These are phyloP conservation scores for Gobionotothen gibberifrons DNA, from an alignment of 2,797 vertebrate genomes.

Conservation along the genomic window DNA sequence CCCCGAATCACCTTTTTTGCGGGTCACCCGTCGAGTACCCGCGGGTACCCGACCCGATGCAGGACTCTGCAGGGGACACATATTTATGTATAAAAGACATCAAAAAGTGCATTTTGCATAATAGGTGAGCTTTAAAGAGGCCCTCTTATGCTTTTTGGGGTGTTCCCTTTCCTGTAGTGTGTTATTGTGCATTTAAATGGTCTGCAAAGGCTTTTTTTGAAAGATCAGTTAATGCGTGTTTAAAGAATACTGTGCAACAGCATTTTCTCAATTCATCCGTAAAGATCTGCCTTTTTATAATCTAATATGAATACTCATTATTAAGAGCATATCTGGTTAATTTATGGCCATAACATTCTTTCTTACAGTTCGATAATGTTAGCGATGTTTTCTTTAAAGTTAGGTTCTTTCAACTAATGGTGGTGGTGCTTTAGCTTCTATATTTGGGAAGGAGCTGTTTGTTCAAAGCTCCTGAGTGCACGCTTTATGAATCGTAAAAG, in stretches of 20 bases:
- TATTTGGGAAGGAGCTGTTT: slow-evolving; percentile 29
- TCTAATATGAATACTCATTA: neutral
- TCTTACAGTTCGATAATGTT: neutral
- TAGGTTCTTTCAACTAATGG: neutral
- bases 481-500: neutral
- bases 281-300: neutral
- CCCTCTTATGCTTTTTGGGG: no score
- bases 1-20: no score
- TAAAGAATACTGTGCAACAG: neutral
- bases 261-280: neutral
- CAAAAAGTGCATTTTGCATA: no score
- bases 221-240: neutral
- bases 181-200: no score
- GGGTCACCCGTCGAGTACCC: no score
- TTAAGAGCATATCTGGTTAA: neutral
- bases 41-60: no score
- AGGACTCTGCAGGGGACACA: no score
- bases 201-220: neutral
- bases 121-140: no score
- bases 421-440: neutral
- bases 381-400: neutral
- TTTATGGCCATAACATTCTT: neutral
- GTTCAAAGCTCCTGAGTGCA: slow-evolving; percentile 6
- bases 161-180: no score
- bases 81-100: no score